These are phyloP conservation scores for Reticulitermes lucifugus DNA, from an alignment of 2,888 invertebrate genomes.

Conservation along the genomic window DNA sequence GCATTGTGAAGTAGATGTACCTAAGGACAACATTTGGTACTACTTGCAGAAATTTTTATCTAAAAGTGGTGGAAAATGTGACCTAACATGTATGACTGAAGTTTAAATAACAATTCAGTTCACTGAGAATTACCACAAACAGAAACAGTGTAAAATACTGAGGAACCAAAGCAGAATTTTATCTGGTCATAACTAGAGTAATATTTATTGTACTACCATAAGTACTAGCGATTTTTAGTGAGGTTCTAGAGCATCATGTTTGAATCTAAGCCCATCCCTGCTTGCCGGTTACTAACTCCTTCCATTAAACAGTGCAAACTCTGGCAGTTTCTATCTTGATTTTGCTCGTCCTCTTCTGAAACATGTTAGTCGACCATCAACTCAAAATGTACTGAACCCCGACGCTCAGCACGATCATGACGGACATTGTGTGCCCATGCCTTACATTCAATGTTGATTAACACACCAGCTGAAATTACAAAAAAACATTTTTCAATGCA, in stretches of 20 bases:
- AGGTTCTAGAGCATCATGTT: constrained; percentile 24
- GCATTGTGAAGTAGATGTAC: constrained; percentile 4
- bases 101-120: constrained; percentile 12
- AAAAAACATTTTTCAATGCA: constrained; percentile 38
- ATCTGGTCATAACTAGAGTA: constrained; percentile 32
- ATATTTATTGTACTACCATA: constrained; percentile 46
- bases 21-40: not conserved
- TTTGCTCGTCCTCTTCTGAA: not conserved
- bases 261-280: constrained; percentile 4
- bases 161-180: not conserved
- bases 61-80: not conserved
- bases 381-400: constrained; percentile 95
- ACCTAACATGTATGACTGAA: not conserved
- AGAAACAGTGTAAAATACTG: not conserved
- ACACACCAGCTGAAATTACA: constrained; percentile 76
- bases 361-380: constrained; percentile 85
- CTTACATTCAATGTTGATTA: constrained; percentile 94
- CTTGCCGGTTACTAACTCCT: constrained; percentile 12
- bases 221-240: constrained; percentile 43
- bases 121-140: constrained; percentile 16
- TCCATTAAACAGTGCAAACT: constrained; percentile 8
- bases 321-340: not conserved
- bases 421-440: constrained; percentile 92
- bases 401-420: constrained; percentile 89
- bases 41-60: constrained; percentile 6